Conservation (phyloP, 2,113 vertebrate species). For the Syrrhaptes paradoxus region DNA sequence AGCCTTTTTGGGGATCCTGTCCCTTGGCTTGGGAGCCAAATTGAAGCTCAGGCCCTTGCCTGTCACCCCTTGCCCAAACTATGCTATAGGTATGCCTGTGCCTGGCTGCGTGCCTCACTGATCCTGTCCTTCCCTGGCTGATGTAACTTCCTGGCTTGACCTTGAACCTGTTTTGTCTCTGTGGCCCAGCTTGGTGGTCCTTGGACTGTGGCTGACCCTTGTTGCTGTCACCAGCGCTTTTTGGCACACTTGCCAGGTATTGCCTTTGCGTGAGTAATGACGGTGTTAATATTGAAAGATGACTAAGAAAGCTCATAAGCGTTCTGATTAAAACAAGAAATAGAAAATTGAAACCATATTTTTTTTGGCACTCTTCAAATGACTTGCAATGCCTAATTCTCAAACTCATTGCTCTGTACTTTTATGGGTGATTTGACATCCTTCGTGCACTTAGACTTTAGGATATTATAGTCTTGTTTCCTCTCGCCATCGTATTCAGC, state of each 20-base stretch:
- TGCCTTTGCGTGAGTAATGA: not conserved
- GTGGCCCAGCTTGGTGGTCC: not conserved
- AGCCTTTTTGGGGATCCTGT: not conserved
- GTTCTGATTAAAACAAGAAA: not conserved
- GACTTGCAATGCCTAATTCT: not conserved
- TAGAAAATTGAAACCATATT: not conserved
- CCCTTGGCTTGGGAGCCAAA: not conserved
- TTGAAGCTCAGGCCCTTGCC: not conserved
- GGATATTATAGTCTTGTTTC: not conserved
- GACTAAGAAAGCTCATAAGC: not conserved
- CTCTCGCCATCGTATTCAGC: not conserved
- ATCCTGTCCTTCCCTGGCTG: not conserved
- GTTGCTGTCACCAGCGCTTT: not conserved
- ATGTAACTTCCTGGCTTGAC: not conserved
- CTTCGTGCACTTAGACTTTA: not conserved
- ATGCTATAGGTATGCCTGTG: not conserved
- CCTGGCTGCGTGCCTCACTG: rapidly evolving
- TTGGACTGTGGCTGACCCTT: not conserved
- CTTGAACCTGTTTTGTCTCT: not conserved
- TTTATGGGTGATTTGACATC: not conserved
- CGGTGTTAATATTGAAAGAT: not conserved
- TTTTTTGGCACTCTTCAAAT: not conserved
- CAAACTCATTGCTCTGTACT: not conserved
- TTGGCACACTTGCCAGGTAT: not conserved
- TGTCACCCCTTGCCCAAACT: not conserved